phyloP scores from a whole-genome alignment of 1,140 invertebrate genomes.

The Bombus picipes region DNA sequence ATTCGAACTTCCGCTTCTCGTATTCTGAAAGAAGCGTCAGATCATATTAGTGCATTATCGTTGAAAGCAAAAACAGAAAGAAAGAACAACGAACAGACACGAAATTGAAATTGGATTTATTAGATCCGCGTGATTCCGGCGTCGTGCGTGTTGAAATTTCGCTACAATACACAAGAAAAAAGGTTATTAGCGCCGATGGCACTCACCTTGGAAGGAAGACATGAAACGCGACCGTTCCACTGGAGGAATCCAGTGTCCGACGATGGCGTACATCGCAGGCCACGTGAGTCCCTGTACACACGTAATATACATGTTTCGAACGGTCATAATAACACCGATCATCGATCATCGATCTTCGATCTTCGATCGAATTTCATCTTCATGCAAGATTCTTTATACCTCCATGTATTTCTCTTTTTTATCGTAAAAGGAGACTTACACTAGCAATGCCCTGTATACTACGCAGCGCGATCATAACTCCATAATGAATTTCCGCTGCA shows the following conservation, averaged over 20 bases:
- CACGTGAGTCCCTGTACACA: constrained; percentile 89
- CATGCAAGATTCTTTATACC: too few species aligned
- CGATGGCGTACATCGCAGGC: constrained; percentile 93
- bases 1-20: constrained; percentile 64
- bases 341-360: not conserved
- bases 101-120: not conserved
- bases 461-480: constrained; percentile 85
- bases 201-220: constrained; percentile 88
- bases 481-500: constrained; percentile 85
- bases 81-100: not conserved
- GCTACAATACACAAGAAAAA: constrained; percentile 80
- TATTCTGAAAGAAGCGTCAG: constrained; percentile 75
- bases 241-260: constrained; percentile 92
- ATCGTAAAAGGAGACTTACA: constrained; percentile 36
- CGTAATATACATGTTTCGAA: not conserved
- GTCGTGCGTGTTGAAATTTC: constrained; percentile 78
- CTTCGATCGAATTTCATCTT: not conserved
- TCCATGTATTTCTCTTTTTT: too few species aligned
- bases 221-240: constrained; percentile 89
- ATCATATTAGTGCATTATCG: constrained; percentile 60
- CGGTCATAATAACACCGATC: not conserved
- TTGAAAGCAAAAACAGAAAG: constrained; percentile 6
- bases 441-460: constrained; percentile 75
- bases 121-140: not conserved
- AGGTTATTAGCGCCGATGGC: constrained; percentile 58